phyloP scores from a whole-genome alignment of 2,113 vertebrate genomes.

The Siphamia tubifer region DNA sequence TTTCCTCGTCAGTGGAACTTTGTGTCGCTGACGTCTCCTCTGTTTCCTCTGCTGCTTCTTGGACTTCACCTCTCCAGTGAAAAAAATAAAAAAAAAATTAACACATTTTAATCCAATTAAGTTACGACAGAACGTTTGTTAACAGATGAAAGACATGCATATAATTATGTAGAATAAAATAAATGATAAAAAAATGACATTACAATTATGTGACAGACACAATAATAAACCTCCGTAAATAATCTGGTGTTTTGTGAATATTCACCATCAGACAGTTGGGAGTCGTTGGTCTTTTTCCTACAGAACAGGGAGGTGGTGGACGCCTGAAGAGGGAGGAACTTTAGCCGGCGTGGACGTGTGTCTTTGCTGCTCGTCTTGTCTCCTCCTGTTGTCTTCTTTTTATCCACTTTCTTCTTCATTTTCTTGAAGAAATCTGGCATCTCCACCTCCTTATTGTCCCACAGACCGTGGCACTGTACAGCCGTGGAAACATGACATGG shows the following conservation, averaged over 20 bases:
- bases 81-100: not conserved
- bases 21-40: slow-evolving; percentile 55
- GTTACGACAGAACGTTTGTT: not conserved
- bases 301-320: slow-evolving; percentile 66
- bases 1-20: slow-evolving; percentile 67
- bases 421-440: slow-evolving; percentile 80
- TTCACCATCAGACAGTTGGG: slow-evolving; percentile 55
- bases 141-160: not conserved
- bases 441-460: slow-evolving; percentile 82
- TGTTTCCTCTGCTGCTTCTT: slow-evolving; percentile 72
- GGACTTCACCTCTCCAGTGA: slow-evolving; percentile 53
- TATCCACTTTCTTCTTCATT: slow-evolving; percentile 74
- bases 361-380: slow-evolving; percentile 30
- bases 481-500: not conserved
- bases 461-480: slow-evolving; percentile 80
- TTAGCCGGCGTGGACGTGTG: slow-evolving; percentile 28
- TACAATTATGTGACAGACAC: too few relatives aligned
- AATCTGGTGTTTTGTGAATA: not conserved
- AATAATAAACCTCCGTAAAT: not conserved
- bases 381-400: slow-evolving; percentile 64
- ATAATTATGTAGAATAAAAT: not conserved
- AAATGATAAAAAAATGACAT: too few relatives aligned
- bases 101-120: not conserved
- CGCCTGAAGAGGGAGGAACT: slow-evolving; percentile 72
- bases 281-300: slow-evolving; percentile 32